phyloP scores from a whole-genome alignment of 1,140 invertebrate species.

The Cylas formicarius region DNA sequence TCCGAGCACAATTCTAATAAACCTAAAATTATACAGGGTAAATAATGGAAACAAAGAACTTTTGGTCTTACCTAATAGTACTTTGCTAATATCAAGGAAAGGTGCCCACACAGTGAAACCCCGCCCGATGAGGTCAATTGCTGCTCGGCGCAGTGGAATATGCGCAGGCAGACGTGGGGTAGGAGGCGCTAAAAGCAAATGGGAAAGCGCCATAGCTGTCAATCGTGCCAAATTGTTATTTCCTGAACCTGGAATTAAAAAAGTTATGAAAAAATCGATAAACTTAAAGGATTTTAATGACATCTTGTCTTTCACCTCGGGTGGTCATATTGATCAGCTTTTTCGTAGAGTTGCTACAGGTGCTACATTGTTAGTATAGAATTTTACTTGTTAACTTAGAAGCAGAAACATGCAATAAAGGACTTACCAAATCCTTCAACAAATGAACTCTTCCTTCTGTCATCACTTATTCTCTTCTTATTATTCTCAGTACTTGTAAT shows the following conservation, averaged over 20 bases:
- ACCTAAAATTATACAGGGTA: conserved; percentile 44
- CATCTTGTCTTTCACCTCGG: too few species aligned
- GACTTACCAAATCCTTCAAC: conserved; percentile 56
- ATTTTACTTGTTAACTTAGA: neutral
- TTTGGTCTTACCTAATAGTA: conserved; percentile 56
- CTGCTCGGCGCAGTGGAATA: conserved; percentile 84
- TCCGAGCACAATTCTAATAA: conserved; percentile 92
- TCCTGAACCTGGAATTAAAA: conserved; percentile 67
- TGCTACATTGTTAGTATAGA: too few species aligned
- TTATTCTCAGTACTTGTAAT: conserved; percentile 56
- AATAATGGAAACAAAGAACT: conserved; percentile 4
- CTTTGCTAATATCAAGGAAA: conserved; percentile 93
- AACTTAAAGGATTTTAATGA: neutral
- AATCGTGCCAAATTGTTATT: conserved; percentile 86
- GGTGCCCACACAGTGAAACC: conserved; percentile 99
- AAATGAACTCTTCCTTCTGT: conserved; percentile 68
- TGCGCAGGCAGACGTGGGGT: conserved; percentile 74
- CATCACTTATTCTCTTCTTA: conserved; percentile 51
- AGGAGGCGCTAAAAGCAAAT: conserved; percentile 83
- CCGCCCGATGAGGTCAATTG: conserved; percentile 92
- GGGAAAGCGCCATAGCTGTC: conserved; percentile 89
- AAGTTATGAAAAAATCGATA: conserved; percentile 3
- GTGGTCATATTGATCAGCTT: too few species aligned
- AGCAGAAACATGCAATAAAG: neutral
- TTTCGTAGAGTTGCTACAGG: too few species aligned